Conservation (phyloP, 2,888 invertebrate species). For the Phalera bucephala region DNA sequence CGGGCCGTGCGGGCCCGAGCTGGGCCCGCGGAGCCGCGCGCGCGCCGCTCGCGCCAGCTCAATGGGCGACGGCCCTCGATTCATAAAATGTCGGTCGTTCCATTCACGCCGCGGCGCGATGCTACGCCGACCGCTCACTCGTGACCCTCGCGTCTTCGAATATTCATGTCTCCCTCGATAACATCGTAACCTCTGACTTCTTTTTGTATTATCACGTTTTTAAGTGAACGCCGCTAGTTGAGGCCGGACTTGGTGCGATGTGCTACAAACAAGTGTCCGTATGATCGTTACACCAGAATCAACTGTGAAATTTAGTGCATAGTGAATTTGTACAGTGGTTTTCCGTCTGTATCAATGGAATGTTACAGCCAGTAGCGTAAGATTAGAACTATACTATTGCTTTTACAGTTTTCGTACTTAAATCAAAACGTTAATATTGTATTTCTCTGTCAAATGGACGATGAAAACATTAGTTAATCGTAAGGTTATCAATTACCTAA, state of each 20-base stretch:
- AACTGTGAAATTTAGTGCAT: slow-evolving; percentile 72
- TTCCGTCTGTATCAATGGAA: slow-evolving; percentile 64
- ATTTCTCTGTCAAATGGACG: background rate
- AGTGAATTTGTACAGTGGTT: slow-evolving; percentile 71
- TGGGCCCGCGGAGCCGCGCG: slow-evolving; percentile 53
- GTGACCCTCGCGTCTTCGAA: slow-evolving; percentile 82
- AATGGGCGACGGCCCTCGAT: slow-evolving; percentile 78
- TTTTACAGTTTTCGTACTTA: slow-evolving; percentile 29
- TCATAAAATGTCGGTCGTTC: slow-evolving; percentile 82
- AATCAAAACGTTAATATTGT: background rate
- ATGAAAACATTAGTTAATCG: background rate
- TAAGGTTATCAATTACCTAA: too few relatives aligned
- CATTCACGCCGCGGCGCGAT: slow-evolving; percentile 78
- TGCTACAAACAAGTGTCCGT: slow-evolving; percentile 74
- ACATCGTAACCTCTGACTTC: slow-evolving; percentile 81
- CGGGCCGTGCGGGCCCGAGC: slow-evolving; percentile 51
- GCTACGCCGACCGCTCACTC: slow-evolving; percentile 77
- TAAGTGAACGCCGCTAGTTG: slow-evolving; percentile 67
- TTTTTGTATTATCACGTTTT: slow-evolving; percentile 79
- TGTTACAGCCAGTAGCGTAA: slow-evolving; percentile 70
- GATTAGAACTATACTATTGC: slow-evolving; percentile 54
- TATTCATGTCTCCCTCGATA: slow-evolving; percentile 82
- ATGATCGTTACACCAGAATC: slow-evolving; percentile 50
- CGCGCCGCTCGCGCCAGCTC: slow-evolving; percentile 55
- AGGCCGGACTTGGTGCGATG: slow-evolving; percentile 70